A percentile compares a stretch with the other conserved stretches of the same genome.
Evolutionary conservation across 2,113 vertebrate genomes (phyloP).

Genomic region (Hepsetus odoe): DNA sequence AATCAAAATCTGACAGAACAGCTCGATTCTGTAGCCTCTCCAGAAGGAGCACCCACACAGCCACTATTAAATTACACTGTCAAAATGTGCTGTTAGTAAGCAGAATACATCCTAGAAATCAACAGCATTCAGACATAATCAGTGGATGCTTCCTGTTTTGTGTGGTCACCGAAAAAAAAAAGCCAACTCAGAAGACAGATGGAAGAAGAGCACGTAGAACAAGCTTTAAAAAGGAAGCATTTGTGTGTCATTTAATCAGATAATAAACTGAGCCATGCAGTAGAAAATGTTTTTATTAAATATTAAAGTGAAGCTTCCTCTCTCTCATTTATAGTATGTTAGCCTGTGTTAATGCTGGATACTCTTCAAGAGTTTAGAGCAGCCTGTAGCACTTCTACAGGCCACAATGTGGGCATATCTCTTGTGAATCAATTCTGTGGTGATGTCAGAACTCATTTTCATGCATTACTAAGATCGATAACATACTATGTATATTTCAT

Average conservation of each 20-base stretch:
- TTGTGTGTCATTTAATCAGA: constrained; percentile 22
- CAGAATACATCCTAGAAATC: constrained; percentile 46
- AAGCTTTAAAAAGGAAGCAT: constrained; percentile 10
- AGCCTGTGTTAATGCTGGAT: neutral
- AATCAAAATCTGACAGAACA: constrained; percentile 34
- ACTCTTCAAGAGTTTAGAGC: neutral
- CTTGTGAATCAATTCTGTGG: neutral
- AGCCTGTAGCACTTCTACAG: neutral
- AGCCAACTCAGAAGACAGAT: neutral
- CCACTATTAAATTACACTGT: constrained; percentile 40
- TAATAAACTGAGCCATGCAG: constrained; percentile 30
- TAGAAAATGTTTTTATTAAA: constrained; percentile 47
- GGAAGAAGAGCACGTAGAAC: neutral
- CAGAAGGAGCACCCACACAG: neutral
- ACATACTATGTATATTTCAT: constrained; percentile 5
- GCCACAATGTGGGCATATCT: neutral
- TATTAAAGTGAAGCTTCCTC: constrained; percentile 48
- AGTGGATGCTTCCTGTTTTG: constrained; percentile 2
- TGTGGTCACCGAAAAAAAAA: constrained; percentile 21
- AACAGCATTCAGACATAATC: constrained; percentile 25
- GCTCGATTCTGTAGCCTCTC: constrained; percentile 23
- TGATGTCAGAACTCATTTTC: neutral
- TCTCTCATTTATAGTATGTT: neutral
- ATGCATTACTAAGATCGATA: constrained; percentile 8
- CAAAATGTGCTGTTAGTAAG: constrained; percentile 43